These are phyloP conservation scores for Atrina japonica DNA, from an alignment of 2,888 invertebrate species.

Conservation along the genomic window DNA sequence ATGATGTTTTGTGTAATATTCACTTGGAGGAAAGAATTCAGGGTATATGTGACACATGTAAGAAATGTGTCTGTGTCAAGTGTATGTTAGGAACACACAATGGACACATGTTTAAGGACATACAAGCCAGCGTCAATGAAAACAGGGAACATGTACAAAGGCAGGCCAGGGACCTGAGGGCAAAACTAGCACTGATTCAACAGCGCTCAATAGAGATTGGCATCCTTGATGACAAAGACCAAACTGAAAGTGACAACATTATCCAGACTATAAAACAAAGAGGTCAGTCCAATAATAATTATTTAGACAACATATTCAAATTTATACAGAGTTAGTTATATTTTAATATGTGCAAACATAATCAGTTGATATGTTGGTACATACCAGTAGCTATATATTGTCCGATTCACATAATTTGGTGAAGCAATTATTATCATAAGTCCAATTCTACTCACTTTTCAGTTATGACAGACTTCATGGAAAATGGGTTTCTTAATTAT, in stretches of 20 bases:
- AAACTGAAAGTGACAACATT: slow-evolving; percentile 1
- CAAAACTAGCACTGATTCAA: slow-evolving; percentile 1
- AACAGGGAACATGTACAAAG: neutral
- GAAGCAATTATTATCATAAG: too few species aligned
- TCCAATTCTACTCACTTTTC: too few species aligned
- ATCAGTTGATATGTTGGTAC: too few species aligned
- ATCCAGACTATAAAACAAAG: slow-evolving; percentile 4
- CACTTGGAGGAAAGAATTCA: slow-evolving; percentile 8
- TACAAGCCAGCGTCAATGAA: slow-evolving; percentile 3
- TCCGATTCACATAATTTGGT: too few species aligned
- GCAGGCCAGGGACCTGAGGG: slow-evolving; percentile 3
- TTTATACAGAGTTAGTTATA: too few species aligned
- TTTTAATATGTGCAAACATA: too few species aligned
- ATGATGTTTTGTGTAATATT: slow-evolving; percentile 1
- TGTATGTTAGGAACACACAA: slow-evolving; percentile 18
- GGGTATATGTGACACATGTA: slow-evolving; percentile 21
- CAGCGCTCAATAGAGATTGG: slow-evolving; percentile 1
- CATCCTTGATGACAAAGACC: slow-evolving; percentile 17
- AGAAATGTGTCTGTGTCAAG: slow-evolving; percentile 14
- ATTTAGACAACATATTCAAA: too few species aligned
- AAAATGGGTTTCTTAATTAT: too few species aligned
- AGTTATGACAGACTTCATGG: too few species aligned
- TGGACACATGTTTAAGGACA: slow-evolving; percentile 14
- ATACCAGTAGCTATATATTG: too few species aligned
- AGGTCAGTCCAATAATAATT: neutral